Conservation (phyloP, 2,797 vertebrate species). For the Bufotes viridis region DNA sequence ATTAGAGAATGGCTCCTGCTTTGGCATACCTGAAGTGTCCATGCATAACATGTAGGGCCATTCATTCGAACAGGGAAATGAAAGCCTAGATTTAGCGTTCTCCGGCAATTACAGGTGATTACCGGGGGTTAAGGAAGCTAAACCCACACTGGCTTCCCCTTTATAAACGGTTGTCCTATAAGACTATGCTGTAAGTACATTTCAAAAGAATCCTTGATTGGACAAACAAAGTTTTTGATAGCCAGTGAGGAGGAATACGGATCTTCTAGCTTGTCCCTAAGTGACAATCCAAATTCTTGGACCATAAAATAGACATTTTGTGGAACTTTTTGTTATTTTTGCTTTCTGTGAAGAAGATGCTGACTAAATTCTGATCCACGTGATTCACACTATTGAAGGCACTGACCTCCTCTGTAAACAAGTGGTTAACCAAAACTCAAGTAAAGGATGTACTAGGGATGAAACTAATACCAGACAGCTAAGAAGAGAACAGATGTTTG, state of each 20-base stretch:
- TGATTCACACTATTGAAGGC: background rate
- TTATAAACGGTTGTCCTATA: background rate
- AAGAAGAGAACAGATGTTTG: constrained; percentile 66
- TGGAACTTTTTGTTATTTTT: background rate
- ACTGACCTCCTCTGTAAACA: constrained; percentile 21
- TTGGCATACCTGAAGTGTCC: background rate
- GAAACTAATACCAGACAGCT: constrained; percentile 65
- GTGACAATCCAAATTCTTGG: background rate
- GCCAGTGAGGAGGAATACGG: no score
- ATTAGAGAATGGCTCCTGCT: background rate
- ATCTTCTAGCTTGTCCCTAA: background rate
- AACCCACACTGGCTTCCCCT: background rate
- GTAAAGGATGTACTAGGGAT: constrained; percentile 35
- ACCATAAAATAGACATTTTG: background rate
- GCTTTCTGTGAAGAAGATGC: background rate
- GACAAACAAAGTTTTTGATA: background rate
- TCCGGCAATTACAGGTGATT: background rate
- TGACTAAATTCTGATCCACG: no score
- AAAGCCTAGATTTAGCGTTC: background rate
- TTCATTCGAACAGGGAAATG: background rate
- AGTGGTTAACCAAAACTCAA: constrained; percentile 56
- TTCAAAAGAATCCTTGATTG: background rate
- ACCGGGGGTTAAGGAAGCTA: background rate
- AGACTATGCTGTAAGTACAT: background rate
- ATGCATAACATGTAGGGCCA: background rate